A percentile compares a stretch with the other conserved stretches of the same genome.
These are phyloP conservation scores for Vombatus ursinus DNA, from an alignment of 2,113 vertebrate species.

Conservation along the genomic window DNA sequence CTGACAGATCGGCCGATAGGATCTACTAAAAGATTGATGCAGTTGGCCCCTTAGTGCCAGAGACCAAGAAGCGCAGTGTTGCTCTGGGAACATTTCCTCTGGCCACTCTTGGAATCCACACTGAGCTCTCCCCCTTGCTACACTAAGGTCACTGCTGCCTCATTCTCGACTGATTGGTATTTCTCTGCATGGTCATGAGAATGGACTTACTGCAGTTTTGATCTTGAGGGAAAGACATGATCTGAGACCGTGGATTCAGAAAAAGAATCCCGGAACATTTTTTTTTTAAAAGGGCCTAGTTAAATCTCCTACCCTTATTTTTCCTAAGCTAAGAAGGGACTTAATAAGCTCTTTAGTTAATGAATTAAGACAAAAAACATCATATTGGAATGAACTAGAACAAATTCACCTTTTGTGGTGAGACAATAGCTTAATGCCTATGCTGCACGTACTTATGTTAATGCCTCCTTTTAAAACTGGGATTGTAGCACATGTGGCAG, in stretches of 20 bases:
- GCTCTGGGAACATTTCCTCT: conserved; percentile 1
- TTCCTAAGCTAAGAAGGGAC: not conserved
- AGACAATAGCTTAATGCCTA: conserved; percentile 12
- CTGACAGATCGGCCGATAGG: conserved; percentile 35
- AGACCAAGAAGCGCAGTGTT: not conserved
- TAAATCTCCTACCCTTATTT: not conserved
- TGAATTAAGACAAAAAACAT: not conserved
- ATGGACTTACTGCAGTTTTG: conserved; percentile 7
- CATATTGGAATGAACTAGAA: not conserved
- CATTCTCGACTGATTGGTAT: conserved; percentile 3
- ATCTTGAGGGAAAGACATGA: not conserved
- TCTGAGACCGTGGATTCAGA: not conserved
- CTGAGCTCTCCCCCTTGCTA: not conserved
- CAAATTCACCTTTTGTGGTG: not conserved
- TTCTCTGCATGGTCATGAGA: not conserved
- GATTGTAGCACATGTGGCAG: not conserved
- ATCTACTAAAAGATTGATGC: conserved; percentile 52
- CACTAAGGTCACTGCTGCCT: not conserved
- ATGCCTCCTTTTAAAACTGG: not conserved
- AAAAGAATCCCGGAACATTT: conserved; percentile 8
- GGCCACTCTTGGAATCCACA: conserved; percentile 41
- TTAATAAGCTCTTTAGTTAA: conserved; percentile 16
- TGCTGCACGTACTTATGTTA: not conserved
- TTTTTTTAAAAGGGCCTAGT: not conserved
- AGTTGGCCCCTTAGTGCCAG: not conserved